phyloP scores from a whole-genome alignment of 2,888 invertebrate genomes.

The Tipula unca region DNA sequence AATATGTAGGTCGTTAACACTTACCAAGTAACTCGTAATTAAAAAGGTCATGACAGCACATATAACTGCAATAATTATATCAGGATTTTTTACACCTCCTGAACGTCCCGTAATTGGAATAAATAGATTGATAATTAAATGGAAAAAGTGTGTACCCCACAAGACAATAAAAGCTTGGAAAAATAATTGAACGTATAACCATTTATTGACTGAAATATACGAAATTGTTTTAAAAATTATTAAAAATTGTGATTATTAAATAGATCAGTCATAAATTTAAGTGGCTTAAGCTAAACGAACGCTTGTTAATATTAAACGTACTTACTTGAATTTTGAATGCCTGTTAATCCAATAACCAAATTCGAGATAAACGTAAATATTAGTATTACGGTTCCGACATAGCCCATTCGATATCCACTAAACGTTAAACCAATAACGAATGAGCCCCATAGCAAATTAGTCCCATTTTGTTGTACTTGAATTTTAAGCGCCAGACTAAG shows the following conservation, averaged over 20 bases:
- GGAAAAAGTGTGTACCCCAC: slow-evolving; percentile 33
- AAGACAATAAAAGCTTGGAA: slow-evolving; percentile 32
- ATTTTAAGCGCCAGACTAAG: slow-evolving; percentile 33
- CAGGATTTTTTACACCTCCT: slow-evolving; percentile 43
- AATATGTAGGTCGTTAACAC: too few species aligned
- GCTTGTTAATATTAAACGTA: background rate
- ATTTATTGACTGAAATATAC: slow-evolving; percentile 30
- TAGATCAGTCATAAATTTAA: background rate
- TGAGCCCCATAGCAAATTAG: slow-evolving; percentile 32
- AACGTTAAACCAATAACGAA: slow-evolving; percentile 31
- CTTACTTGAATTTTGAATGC: slow-evolving; percentile 33
- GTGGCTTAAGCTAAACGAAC: background rate
- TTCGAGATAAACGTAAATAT: slow-evolving; percentile 30
- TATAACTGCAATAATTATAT: slow-evolving; percentile 41
- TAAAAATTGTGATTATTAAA: too few species aligned
- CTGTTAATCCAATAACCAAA: slow-evolving; percentile 28
- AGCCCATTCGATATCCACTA: slow-evolving; percentile 32
- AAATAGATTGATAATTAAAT: slow-evolving; percentile 33
- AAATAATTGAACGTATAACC: slow-evolving; percentile 33
- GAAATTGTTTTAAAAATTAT: background rate
- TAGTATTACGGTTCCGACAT: slow-evolving; percentile 31
- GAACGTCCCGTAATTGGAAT: slow-evolving; percentile 43
- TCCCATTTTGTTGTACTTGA: slow-evolving; percentile 33
- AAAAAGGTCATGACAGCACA: slow-evolving; percentile 38
- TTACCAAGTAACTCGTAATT: slow-evolving; percentile 38